These are phyloP conservation scores for Hippopotamyrus pictus DNA, from an alignment of 2,797 vertebrate species.

Conservation along the genomic window DNA sequence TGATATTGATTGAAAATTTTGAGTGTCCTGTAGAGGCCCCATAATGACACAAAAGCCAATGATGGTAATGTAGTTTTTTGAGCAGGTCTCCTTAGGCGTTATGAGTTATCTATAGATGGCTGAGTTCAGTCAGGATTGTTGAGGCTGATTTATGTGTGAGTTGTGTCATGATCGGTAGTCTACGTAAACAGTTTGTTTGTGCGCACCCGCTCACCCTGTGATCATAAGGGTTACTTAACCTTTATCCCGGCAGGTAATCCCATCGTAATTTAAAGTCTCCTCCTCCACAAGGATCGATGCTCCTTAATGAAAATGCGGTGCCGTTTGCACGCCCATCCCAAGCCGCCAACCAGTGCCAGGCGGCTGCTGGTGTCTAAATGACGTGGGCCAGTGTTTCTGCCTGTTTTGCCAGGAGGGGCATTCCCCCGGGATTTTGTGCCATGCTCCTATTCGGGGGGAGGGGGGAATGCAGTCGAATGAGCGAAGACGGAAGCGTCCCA, in stretches of 20 bases:
- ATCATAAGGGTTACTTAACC: constrained; percentile 10
- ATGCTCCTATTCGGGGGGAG: neutral
- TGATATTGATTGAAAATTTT: constrained; percentile 14
- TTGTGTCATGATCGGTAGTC: neutral
- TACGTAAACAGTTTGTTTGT: neutral
- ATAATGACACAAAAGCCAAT: neutral
- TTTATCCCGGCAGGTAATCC: neutral
- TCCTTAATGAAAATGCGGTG: neutral
- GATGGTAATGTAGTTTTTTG: neutral
- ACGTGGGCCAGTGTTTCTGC: neutral
- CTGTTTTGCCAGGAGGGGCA: neutral
- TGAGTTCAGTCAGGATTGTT: neutral
- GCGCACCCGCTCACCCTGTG: too few species aligned
- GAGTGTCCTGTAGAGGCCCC: neutral
- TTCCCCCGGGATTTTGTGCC: neutral
- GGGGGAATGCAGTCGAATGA: neutral
- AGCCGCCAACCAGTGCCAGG: neutral
- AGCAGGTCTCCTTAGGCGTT: neutral
- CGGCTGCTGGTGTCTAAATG: neutral
- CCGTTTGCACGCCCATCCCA: neutral
- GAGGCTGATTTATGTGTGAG: constrained; percentile 8
- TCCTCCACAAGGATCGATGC: neutral
- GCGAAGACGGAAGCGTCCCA: constrained; percentile 2
- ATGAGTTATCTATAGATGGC: neutral
- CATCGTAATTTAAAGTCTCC: neutral